Base-by-base conservation (phyloP, 2,113 vertebrate genomes). In the Lepidothrix coronata region DNA sequence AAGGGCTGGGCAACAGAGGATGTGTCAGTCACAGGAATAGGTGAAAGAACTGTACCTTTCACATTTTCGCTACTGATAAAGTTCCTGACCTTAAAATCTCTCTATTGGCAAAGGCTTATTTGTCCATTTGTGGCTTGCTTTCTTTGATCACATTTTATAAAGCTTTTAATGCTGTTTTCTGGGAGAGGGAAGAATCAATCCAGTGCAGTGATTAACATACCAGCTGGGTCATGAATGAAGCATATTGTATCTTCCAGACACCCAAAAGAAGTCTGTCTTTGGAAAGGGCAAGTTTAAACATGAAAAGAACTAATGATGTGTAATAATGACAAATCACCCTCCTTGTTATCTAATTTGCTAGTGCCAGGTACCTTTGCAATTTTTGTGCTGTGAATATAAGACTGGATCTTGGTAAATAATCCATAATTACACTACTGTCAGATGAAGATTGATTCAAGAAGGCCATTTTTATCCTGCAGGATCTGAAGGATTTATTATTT, bases 301-400 rank as follows among this genome's bases (percentile, higher is more conserved):
- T 70, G 76, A 75, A 95, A 80, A 80, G 71, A 92, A 94, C 63
- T 92, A 97, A 97, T 85, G 94, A 96, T 87, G 82, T 97, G 55
- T 79, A 93, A 81, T 95, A 91, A 96, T 96, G 96, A 97, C 93
- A 97, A 94, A 98, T 97, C 93, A 91, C 84, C 57, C 85, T 75
- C n/a, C 33, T 43, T 48, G 75, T 91, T 95, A 57, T 92, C 91
- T 95, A 92, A 97, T 97, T 97, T 96, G 89, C 91, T 96, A 89
- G 52, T 39, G 5, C 68, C 19, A 59, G 90, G 43, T 25, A 55
- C 89, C 85, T 93, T 86, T 75, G 81, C 33, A 78, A 61, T 79
- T 89, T 86, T 84, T 94, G 57, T 68, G 30, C n/a, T 78, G 59
- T 91, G 76, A 91, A 66, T 52, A 84, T 41, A 66, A 91, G 81